phyloP scores from a whole-genome alignment of 2,113 vertebrate genomes.

The Psittacula cyanocephala region DNA sequence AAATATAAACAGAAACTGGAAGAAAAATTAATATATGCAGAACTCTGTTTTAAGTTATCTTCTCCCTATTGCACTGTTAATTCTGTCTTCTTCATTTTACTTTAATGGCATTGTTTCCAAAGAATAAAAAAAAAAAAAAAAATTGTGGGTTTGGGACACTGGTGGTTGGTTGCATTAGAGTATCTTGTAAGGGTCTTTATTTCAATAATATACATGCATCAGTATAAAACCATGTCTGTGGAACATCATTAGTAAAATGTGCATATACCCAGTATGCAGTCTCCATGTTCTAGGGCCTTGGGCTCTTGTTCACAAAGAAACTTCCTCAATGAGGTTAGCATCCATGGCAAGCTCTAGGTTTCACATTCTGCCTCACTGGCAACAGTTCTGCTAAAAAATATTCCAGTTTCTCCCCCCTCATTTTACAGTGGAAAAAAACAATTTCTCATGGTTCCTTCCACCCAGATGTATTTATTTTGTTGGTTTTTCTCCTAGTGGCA shows the following conservation, averaged over 20 bases:
- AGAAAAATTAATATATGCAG: not conserved
- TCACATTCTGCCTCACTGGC: not conserved
- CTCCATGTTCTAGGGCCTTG: not conserved
- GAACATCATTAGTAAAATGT: not conserved
- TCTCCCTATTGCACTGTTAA: not conserved
- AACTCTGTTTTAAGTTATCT: not conserved
- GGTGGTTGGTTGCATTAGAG: not conserved
- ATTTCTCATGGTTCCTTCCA: not conserved
- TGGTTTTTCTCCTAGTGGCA: not conserved
- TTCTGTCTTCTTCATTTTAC: not conserved
- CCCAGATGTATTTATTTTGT: not conserved
- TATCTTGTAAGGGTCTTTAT: not conserved
- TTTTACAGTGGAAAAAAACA: not conserved
- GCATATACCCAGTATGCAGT: not conserved
- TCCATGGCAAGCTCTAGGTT: not conserved
- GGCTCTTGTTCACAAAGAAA: not conserved
- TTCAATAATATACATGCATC: not conserved
- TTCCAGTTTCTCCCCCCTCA: rapidly evolving
- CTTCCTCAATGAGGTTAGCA: not conserved
- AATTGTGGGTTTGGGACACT: not conserved
- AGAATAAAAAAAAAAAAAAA: not conserved
- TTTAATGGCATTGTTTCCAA: not conserved
- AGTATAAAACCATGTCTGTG: not conserved
- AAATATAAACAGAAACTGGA: not conserved
- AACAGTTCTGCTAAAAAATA: not conserved